These are phyloP conservation scores for Macaria notata DNA, from an alignment of 2,888 invertebrate species.

Conservation along the genomic window DNA sequence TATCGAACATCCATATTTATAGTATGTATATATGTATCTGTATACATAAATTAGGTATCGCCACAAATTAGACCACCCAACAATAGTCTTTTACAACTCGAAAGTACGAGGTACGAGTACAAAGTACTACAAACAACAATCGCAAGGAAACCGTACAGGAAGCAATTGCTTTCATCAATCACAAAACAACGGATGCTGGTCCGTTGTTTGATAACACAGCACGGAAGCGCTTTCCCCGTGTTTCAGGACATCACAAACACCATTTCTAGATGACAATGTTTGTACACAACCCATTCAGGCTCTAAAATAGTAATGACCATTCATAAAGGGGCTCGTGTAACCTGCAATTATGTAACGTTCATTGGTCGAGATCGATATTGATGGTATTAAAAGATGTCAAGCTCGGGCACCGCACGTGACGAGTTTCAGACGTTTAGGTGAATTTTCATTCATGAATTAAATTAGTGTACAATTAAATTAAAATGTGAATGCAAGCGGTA, in stretches of 20 bases:
- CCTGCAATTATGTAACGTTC: conserved; percentile 47
- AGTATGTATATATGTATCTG: no score
- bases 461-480: no score
- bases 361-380: conserved; percentile 28
- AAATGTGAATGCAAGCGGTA: no score
- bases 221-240: conserved; percentile 47
- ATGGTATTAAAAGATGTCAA: neutral
- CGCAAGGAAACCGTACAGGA: conserved; percentile 8
- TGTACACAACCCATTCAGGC: conserved; percentile 21
- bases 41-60: no score
- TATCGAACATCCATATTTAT: no score
- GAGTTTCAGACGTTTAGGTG: no score
- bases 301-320: conserved; percentile 49
- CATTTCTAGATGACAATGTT: conserved; percentile 23
- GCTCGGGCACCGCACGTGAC: no score
- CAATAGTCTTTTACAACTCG: no score
- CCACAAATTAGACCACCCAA: no score
- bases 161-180: conserved; percentile 31
- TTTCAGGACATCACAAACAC: conserved; percentile 35
- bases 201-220: conserved; percentile 46
- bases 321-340: conserved; percentile 49
- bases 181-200: conserved; percentile 46
- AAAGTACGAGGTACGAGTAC: no score
- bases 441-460: no score
- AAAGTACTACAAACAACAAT: no score